A percentile compares a stretch with the other conserved stretches of the same genome.
These are phyloP conservation scores for Phodopus roborovskii DNA, from an alignment of 2,113 vertebrate species.

Conservation along the genomic window DNA sequence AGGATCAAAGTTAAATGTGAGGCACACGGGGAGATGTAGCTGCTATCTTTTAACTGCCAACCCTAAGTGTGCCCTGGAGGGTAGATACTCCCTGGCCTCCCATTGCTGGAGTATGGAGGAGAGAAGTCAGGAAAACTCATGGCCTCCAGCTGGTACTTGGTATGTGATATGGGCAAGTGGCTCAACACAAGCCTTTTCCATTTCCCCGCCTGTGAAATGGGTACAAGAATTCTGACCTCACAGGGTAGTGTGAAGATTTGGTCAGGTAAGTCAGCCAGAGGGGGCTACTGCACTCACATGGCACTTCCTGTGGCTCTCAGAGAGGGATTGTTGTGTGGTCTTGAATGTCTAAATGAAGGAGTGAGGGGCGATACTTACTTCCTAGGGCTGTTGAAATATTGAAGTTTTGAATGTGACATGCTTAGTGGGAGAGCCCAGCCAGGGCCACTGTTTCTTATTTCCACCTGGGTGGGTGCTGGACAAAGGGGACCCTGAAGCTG, in stretches of 20 bases:
- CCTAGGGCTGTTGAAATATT: not conserved
- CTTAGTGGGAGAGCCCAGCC: not conserved
- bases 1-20: not conserved
- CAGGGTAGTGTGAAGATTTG: not conserved
- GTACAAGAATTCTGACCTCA: not conserved
- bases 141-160: accelerated
- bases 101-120: accelerated
- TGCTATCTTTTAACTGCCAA: not conserved
- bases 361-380: not conserved
- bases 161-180: no score
- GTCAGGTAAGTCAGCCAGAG: not conserved
- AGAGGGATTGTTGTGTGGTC: not conserved
- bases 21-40: not conserved
- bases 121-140: no score
- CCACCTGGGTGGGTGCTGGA: accelerated
- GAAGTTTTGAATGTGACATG: accelerated
- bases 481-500: not conserved
- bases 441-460: not conserved
- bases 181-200: not conserved
- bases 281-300: not conserved
- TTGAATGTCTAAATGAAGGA: not conserved
- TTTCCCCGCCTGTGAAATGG: not conserved
- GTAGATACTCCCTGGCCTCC: not conserved
- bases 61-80: not conserved
- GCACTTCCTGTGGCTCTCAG: no score